phyloP scores from a whole-genome alignment of 2,888 invertebrate species.

The Troglohyphantes excavatus region DNA sequence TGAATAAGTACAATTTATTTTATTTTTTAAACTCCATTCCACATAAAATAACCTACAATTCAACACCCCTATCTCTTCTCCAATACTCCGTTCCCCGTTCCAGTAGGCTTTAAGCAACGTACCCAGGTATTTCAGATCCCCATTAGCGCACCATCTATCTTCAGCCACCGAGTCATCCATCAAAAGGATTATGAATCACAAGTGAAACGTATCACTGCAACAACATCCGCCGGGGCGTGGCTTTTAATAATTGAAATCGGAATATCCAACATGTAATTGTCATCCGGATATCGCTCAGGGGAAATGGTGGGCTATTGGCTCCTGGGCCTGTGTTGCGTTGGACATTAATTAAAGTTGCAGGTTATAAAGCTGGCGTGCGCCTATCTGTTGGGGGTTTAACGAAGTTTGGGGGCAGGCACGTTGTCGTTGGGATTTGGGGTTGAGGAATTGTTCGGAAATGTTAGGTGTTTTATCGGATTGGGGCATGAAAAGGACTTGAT shows the following conservation, averaged over 20 bases:
- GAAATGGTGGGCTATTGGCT: slow-evolving; percentile 5
- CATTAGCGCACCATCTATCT: slow-evolving; percentile 40
- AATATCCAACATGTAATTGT: slow-evolving; percentile 35
- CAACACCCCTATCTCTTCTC: too few species aligned
- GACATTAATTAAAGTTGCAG: slow-evolving; percentile 17
- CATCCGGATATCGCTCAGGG: slow-evolving; percentile 29
- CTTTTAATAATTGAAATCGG: slow-evolving; percentile 60
- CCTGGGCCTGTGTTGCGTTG: not conserved
- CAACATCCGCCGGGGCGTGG: slow-evolving; percentile 45
- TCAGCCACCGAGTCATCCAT: slow-evolving; percentile 24
- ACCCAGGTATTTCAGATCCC: slow-evolving; percentile 21
- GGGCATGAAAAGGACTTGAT: too few species aligned
- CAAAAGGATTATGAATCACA: slow-evolving; percentile 36
- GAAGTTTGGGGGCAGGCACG: too few species aligned
- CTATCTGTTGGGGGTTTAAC: too few species aligned
- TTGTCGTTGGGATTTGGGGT: too few species aligned
- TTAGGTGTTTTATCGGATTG: too few species aligned
- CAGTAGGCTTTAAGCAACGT: not conserved
- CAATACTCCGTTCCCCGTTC: not conserved
- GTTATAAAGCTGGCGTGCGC: not conserved
- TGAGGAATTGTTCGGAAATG: too few species aligned
- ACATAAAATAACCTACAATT: too few species aligned
- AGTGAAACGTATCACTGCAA: slow-evolving; percentile 48
- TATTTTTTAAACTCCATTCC: too few species aligned
- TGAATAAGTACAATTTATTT: too few species aligned